Percentiles rank a stretch among this genome's conserved stretches.
These are phyloP conservation scores for Ochlodes sylvanus DNA, from an alignment of 2,888 invertebrate species.

Conservation along the genomic window DNA sequence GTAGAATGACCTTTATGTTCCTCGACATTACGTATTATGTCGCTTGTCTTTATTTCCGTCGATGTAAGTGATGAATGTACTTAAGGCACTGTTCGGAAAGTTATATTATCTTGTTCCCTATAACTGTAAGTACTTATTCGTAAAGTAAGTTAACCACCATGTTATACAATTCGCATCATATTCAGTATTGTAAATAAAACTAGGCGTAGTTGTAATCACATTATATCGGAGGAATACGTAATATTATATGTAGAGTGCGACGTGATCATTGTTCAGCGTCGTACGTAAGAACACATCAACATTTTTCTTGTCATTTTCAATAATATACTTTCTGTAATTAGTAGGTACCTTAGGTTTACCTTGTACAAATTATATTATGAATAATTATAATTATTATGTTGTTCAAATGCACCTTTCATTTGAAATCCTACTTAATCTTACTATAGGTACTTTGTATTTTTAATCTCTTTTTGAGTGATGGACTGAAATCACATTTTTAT, in stretches of 20 bases:
- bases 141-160: conserved; percentile 1
- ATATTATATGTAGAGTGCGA: conserved; percentile 7
- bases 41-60: too few relatives aligned
- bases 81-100: neutral
- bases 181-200: conserved; percentile 53
- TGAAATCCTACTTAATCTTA: neutral
- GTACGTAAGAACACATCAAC: conserved; percentile 11
- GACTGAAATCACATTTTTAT: too few relatives aligned
- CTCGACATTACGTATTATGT: too few relatives aligned
- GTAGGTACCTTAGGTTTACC: conserved; percentile 27
- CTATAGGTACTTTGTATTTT: too few relatives aligned
- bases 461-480: too few relatives aligned
- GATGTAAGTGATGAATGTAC: neutral
- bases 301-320: conserved; percentile 26
- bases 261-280: neutral
- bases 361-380: conserved; percentile 36
- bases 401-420: conserved; percentile 27
- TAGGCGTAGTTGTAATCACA: conserved; percentile 22
- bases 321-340: conserved; percentile 16
- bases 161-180: conserved; percentile 26
- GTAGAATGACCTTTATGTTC: too few relatives aligned
- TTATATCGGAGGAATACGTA: neutral
- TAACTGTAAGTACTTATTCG: neutral
- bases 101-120: too few relatives aligned
- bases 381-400: conserved; percentile 33